Base-by-base conservation (phyloP, 2,888 invertebrate species). In the Caenorhabditis angaria region DNA sequence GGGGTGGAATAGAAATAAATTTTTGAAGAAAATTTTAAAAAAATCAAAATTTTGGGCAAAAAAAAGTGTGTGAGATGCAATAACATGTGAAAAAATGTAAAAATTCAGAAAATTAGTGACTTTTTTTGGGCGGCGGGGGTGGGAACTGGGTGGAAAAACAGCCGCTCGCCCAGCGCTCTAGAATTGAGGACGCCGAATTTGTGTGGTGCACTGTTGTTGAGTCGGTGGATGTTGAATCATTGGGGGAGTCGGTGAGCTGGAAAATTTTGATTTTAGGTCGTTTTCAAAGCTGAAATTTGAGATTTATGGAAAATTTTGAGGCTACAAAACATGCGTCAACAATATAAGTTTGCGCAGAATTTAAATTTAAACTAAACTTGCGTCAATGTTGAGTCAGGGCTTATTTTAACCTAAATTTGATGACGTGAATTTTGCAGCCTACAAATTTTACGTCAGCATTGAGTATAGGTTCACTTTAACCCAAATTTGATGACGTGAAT, bases 1-100 rank as follows among this genome's bases (percentile, higher is more conserved):
- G 25, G 25, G 50, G 25, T 55, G 24, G 12, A n/a, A 57, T 18
- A 35, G 27, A 50, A 29, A 18, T 22, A 29, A 32, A 54, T 51
- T 41, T 14, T 41, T 41, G 25, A 51, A 58, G 25, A 47, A 53
- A n/a, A n/a, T n/a, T n/a, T n/a, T n/a, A n/a, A n/a, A n/a, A n/a
- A n/a, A n/a, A n/a, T n/a, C n/a, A n/a, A 32, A 65, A 53, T 55
- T 51, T 35, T 51, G 12, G 18, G 32, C n/a, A n/a, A n/a, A n/a
- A n/a, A 57, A 20, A 63, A 55, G 63, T 53, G 28, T 8, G 18
- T 12, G 22, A 41, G 8, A 4, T 27, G 25, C 22, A 48, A 48
- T 48, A 1, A 28, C 41, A 25, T 28, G 22, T n/a, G 47, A 24
- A 3, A 24, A 41, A 20, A 28, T 8, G 24, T 25, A 47, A 28